Conservation (phyloP, 92 coral and sea anemone species). For the Plumapathes pennacea region DNA sequence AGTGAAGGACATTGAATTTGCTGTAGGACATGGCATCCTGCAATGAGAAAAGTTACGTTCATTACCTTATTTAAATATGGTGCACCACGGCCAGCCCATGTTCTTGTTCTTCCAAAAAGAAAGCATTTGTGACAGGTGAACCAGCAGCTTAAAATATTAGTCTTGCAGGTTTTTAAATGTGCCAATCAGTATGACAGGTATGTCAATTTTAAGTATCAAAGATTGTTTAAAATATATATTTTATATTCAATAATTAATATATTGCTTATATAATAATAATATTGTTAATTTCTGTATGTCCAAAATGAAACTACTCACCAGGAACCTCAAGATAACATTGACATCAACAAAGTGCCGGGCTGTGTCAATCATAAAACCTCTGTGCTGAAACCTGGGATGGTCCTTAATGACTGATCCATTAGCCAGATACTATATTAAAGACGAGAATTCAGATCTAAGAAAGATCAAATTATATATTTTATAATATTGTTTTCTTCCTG, state of each 20-base stretch:
- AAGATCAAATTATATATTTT: not conserved
- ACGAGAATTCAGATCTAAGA: not conserved
- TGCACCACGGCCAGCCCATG: not conserved
- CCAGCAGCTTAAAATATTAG: too few species aligned
- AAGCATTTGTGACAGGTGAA: too few species aligned
- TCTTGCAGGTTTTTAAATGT: too few species aligned
- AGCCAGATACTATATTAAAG: slow-evolving; percentile 59
- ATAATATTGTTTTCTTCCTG: not conserved
- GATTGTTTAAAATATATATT: too few species aligned
- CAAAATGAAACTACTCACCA: slow-evolving; percentile 53
- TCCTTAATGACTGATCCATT: slow-evolving; percentile 77
- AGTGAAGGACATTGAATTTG: slow-evolving; percentile 92
- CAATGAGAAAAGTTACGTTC: not conserved
- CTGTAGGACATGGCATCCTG: slow-evolving; percentile 96
- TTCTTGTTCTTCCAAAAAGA: too few species aligned
- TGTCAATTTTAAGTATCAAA: too few species aligned
- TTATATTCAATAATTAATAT: too few species aligned
- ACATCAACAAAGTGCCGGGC: slow-evolving; percentile 78
- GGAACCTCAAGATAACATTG: slow-evolving; percentile 71
- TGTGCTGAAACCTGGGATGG: slow-evolving; percentile 91
- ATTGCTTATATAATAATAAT: too few species aligned
- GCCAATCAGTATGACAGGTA: too few species aligned
- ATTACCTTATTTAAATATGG: not conserved
- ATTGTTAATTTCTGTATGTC: too few species aligned
- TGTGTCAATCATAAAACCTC: slow-evolving; percentile 94